Evolutionary conservation across 1,140 invertebrate genomes (phyloP).

Genomic region (Lepidotrigona ventralis): DNA sequence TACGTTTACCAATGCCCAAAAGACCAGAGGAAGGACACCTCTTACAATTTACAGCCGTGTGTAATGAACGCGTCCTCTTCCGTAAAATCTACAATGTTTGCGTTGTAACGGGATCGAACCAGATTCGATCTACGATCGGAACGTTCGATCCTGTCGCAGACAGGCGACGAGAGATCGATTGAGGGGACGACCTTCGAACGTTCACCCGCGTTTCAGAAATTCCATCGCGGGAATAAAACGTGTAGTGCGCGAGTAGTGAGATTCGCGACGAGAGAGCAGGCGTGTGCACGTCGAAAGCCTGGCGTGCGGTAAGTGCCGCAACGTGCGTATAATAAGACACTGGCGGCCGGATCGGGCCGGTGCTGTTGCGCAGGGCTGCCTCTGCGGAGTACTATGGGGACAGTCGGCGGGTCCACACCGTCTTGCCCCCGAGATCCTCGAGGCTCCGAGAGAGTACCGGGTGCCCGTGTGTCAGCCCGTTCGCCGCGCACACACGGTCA

Average conservation of each 20-base stretch:
- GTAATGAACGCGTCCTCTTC: too few species aligned
- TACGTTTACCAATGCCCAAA: neutral
- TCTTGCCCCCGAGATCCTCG: constrained; percentile 7
- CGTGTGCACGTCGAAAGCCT: neutral
- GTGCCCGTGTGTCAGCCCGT: constrained; percentile 5
- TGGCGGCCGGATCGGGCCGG: constrained; percentile 37
- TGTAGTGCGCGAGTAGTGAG: neutral
- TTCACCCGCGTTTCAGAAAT: constrained; percentile 39
- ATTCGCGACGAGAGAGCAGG: constrained; percentile 17
- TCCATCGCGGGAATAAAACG: too few species aligned
- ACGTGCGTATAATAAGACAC: constrained; percentile 54
- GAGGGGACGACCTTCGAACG: constrained; percentile 29
- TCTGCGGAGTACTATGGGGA: constrained; percentile 49
- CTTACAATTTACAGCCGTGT: too few species aligned
- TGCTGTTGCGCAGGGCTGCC: constrained; percentile 42
- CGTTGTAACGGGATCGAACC: too few species aligned
- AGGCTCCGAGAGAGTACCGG: neutral
- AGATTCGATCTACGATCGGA: too few species aligned
- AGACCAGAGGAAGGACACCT: too few species aligned
- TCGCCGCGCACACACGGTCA: neutral
- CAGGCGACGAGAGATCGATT: too few species aligned
- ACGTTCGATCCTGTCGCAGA: too few species aligned
- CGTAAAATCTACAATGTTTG: too few species aligned
- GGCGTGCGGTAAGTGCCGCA: constrained; percentile 45
- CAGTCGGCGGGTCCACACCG: constrained; percentile 38